Evolutionary conservation across 92 coral and sea anemone genomes (phyloP), one percentile per base, ranked within the genome.

Genomic region (Phenganax marumi): DNA sequence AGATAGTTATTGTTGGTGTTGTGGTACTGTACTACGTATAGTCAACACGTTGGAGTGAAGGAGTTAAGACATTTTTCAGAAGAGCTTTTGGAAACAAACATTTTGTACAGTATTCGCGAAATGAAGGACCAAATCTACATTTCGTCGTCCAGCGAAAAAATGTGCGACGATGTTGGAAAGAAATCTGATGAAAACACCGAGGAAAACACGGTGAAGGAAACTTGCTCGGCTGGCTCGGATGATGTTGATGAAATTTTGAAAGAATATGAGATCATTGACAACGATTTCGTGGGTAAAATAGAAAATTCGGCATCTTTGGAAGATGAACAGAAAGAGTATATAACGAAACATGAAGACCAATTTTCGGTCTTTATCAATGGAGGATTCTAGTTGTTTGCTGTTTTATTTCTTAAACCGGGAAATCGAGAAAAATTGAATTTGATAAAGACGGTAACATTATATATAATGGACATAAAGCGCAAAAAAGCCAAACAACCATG

Each of bases 291-390:
- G 49, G 17, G 6, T 12, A 10, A 49, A 2, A 18, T 2, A 17
- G 18, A 66, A 16, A 25, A 7, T 12, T 25, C 48, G n/a, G 49
- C 24, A 25, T n/a, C 50, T 47, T 66, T 10, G 8, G n/a, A 66
- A 33, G 72, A 66, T 7, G 43, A 33, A 33, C 49, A 12, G 50
- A n/a, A 14, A 66, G 17, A 66, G 14, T 66, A 24, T 11, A 66
- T 66, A 1, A 9, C 72, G n/a, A 66, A 66, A 66, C 49, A 25
- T 12, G 72, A 66, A 33, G 72, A 66, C 72, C 26, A 66, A 13
- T 66, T 66, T 33, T 66, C 72, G 12, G 72, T 66, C 43, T 25
- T 66, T 47, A 66, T 66, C 43, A 66, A 66, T 25, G 50, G 72
- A 9, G 12, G 49, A 25, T 66, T 25, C 12, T 66, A 66, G 33